Evolutionary conservation across 1,140 invertebrate species (phyloP).

Genomic region (Hycleus phaleratus): DNA sequence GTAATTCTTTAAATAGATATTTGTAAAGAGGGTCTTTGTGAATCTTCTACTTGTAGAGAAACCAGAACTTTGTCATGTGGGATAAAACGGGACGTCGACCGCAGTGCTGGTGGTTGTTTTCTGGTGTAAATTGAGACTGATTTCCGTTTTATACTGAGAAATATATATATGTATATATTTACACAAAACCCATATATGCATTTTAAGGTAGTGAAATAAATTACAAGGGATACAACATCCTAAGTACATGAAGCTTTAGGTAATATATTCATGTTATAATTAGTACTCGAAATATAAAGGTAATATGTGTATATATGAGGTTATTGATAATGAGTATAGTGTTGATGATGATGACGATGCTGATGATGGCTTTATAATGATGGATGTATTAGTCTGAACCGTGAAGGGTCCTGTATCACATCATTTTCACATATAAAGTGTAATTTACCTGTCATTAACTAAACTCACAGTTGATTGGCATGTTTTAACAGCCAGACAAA

Average conservation of each 20-base stretch:
- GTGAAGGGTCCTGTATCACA: slow-evolving; percentile 13
- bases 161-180: not conserved
- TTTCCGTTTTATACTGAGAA: slow-evolving; percentile 11
- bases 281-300: slow-evolving; percentile 5
- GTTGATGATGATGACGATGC: too few species aligned
- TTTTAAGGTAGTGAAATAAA: slow-evolving; percentile 12
- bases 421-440: slow-evolving; percentile 9
- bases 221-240: slow-evolving; percentile 7
- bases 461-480: slow-evolving; percentile 12
- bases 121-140: slow-evolving; percentile 13
- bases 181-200: not conserved
- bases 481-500: slow-evolving; percentile 14
- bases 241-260: slow-evolving; percentile 12
- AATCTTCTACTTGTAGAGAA: too few species aligned
- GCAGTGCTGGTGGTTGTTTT: slow-evolving; percentile 11
- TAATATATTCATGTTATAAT: slow-evolving; percentile 16
- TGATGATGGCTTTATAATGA: not conserved
- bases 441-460: slow-evolving; percentile 18
- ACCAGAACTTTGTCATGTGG: slow-evolving; percentile 11
- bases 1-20: too few species aligned
- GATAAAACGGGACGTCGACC: slow-evolving; percentile 5
- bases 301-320: not conserved
- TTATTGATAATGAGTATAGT: too few species aligned
- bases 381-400: slow-evolving; percentile 6
- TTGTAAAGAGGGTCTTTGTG: too few species aligned